These are phyloP conservation scores for Scomber colias DNA, from an alignment of 2,113 vertebrate species.

Conservation along the genomic window DNA sequence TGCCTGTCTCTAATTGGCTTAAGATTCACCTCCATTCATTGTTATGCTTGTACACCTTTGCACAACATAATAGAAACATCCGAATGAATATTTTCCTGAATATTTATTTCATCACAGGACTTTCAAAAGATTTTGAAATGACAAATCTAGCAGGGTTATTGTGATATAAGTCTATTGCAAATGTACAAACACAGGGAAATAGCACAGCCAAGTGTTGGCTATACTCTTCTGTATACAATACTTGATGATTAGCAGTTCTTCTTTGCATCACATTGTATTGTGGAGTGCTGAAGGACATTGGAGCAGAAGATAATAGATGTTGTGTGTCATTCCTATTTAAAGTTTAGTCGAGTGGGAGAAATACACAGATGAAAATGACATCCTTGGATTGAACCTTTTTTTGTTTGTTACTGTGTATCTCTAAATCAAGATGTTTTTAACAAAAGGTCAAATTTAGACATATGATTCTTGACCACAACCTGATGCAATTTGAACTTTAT, in stretches of 20 bases:
- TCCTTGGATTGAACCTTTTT: neutral
- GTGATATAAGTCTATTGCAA: neutral
- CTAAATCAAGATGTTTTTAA: neutral
- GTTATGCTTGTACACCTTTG: slow-evolving; percentile 15
- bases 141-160: neutral
- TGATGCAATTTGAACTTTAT: no score
- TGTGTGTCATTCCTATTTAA: neutral
- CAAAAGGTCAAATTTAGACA: neutral
- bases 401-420: neutral
- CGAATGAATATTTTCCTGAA: neutral
- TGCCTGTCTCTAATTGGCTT: slow-evolving; percentile 7
- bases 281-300: neutral
- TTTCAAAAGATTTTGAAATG: slow-evolving; percentile 8
- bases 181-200: neutral
- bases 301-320: neutral
- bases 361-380: neutral
- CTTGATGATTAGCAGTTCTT: neutral
- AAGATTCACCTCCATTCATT: slow-evolving; percentile 11
- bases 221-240: neutral
- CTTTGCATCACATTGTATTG: neutral
- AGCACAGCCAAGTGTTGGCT: neutral
- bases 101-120: slow-evolving; percentile 20
- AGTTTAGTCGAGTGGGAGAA: no score
- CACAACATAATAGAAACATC: neutral
- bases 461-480: no score